Evolutionary conservation across 64 coral and sea anemone genomes (phyloP), one percentile per base, ranked within the genome.

Genomic region (Dendronephthya gigantea): DNA sequence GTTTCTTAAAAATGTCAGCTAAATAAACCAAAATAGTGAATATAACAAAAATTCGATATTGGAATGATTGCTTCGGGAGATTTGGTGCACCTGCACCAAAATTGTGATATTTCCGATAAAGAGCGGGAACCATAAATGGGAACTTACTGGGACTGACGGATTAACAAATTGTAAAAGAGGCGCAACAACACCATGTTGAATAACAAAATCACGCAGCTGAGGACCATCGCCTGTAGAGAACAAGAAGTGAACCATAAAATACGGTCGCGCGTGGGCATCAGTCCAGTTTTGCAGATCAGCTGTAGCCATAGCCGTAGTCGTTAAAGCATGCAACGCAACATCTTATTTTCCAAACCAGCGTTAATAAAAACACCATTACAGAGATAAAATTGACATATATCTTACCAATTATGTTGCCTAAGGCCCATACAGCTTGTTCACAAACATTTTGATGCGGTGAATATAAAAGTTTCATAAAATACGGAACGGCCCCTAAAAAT

Each of bases 1-100:
- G 87, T 98, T 98, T 38, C 94, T 91, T 51, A 98, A 83, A 87
- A 98, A 98, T 19, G 89, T 98, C 31, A 98, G 93, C 94, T 98
- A 83, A 56, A 70, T 41, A 19, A 41, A 35, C 5, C 36, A 30
- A 43, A 47, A 79, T 62, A 5, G 1, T 62, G 16, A 6, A 62
- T 62, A 45, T 45, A n/a, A n/a, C n/a, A n/a, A n/a, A n/a, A n/a
- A n/a, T n/a, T n/a, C n/a, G n/a, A n/a, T n/a, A n/a, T n/a, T n/a
- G n/a, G n/a, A n/a, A n/a, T n/a, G n/a, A n/a, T n/a, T n/a, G n/a
- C n/a, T n/a, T n/a, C n/a, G n/a, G n/a, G 41, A 45, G 41, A 6
- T 45, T 6, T 45, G 11, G 4, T 45, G 41, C 11, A 45, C 41
- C 11, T 6, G 4, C 11, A 45, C 4, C 41, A 6, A 45, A 6